Evolutionary conservation across 2,797 vertebrate species (phyloP).

Genomic region (Podarcis siculus): DNA sequence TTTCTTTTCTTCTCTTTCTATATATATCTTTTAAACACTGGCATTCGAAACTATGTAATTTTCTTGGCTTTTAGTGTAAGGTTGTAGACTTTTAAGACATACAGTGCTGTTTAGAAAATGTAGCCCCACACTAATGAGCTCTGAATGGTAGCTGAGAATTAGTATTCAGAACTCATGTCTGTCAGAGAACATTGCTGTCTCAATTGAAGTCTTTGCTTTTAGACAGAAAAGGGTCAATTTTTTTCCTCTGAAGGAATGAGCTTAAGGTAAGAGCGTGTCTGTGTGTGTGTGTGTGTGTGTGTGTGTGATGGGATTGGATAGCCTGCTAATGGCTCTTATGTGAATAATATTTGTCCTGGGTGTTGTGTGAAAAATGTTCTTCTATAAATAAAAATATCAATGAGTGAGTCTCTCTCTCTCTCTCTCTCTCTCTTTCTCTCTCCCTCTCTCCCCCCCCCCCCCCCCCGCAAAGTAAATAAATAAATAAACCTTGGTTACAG

Average conservation of each 20-base stretch:
- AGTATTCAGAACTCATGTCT: slow-evolving; percentile 34
- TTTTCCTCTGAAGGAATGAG: neutral
- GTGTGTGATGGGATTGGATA: neutral
- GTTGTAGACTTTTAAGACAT: slow-evolving; percentile 45
- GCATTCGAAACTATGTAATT: slow-evolving; percentile 47
- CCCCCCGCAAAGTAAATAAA: too few species aligned
- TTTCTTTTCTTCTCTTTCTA: neutral
- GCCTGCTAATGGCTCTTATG: neutral
- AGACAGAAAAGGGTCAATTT: slow-evolving; percentile 28
- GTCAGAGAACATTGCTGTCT: slow-evolving; percentile 3
- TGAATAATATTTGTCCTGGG: slow-evolving; percentile 42
- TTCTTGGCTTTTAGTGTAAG: slow-evolving; percentile 19
- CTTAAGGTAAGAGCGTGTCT: slow-evolving; percentile 9
- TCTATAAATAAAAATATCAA: slow-evolving; percentile 26
- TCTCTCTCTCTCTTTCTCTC: too few species aligned
- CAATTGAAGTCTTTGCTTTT: slow-evolving; percentile 42
- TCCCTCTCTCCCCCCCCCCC: too few species aligned
- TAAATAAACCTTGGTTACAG: slow-evolving; percentile 42
- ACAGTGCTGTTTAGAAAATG: slow-evolving; percentile 41
- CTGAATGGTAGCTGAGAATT: slow-evolving; percentile 50
- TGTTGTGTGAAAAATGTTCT: slow-evolving; percentile 14
- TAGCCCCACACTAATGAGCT: slow-evolving; percentile 12
- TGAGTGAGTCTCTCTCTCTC: neutral
- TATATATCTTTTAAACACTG: slow-evolving; percentile 36
- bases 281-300: neutral